Evolutionary conservation across 2,888 invertebrate species (phyloP).

Genomic region (Cepaea hortensis): DNA sequence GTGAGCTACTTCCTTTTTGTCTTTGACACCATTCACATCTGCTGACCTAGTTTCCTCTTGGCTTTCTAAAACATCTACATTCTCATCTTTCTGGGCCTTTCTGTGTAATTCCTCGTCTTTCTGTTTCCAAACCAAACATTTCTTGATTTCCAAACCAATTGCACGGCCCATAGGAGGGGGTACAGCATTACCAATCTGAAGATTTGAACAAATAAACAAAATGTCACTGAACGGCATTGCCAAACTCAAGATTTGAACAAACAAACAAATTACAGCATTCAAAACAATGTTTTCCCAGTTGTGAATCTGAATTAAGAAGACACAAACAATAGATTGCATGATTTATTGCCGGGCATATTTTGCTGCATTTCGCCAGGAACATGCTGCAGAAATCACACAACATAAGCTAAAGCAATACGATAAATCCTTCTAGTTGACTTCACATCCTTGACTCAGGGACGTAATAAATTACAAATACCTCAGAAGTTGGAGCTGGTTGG

Average conservation of each 20-base stretch:
- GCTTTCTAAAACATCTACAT: background rate
- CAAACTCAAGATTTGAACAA: conserved; percentile 78
- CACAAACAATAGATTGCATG: too few species aligned
- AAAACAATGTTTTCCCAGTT: too few species aligned
- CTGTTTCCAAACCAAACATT: conserved; percentile 64
- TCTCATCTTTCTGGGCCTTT: background rate
- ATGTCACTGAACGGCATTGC: conserved; percentile 84
- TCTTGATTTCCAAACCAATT: conserved; percentile 84
- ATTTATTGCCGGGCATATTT: too few species aligned
- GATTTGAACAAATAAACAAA: conserved; percentile 16
- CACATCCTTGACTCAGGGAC: background rate
- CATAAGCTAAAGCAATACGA: too few species aligned
- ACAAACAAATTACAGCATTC: background rate
- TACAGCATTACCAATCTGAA: conserved; percentile 87
- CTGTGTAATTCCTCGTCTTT: background rate
- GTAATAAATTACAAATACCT: background rate
- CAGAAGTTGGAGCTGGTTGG: too few species aligned
- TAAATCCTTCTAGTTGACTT: too few species aligned
- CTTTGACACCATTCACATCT: background rate
- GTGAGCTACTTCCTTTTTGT: background rate
- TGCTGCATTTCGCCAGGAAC: too few species aligned
- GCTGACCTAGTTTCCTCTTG: background rate
- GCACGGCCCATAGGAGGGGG: conserved; percentile 88
- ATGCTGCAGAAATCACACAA: too few species aligned
- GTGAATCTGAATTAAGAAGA: too few species aligned